phyloP scores from a whole-genome alignment of 2,888 invertebrate genomes.

The Caenorhabditis angaria region DNA sequence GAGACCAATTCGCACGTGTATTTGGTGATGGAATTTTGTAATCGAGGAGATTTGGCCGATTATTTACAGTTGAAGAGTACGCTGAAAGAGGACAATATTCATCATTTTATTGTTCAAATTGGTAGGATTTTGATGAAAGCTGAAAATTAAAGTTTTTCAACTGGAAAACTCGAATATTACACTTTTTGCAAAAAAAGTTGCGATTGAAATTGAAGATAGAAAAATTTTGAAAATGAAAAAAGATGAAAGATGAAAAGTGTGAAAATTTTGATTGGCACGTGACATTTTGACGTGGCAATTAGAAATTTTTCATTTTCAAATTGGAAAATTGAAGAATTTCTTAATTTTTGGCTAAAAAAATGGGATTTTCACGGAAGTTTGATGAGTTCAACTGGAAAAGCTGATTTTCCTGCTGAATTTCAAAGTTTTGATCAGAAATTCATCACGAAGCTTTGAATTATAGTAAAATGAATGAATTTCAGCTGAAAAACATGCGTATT shows the following conservation, averaged over 20 bases:
- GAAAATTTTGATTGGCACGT: too few relatives aligned
- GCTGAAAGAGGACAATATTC: constrained; percentile 94
- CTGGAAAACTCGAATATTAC: not conserved
- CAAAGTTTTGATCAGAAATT: too few relatives aligned
- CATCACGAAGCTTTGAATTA: too few relatives aligned
- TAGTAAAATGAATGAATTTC: too few relatives aligned
- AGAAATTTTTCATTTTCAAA: constrained; percentile 2
- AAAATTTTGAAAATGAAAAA: not conserved
- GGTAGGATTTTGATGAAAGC: constrained; percentile 78
- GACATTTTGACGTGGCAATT: too few relatives aligned
- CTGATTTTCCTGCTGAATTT: too few relatives aligned
- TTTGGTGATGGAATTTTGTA: constrained; percentile 97
- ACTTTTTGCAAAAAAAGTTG: not conserved
- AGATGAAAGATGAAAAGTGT: not conserved
- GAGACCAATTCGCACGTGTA: constrained; percentile 93
- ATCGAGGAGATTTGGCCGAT: constrained; percentile 97
- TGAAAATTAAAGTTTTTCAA: constrained; percentile 22
- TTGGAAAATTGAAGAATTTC: not conserved
- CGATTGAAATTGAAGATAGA: not conserved
- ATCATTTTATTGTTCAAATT: constrained; percentile 91
- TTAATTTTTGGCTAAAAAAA: too few relatives aligned
- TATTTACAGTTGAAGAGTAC: constrained; percentile 92
- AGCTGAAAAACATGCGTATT: too few relatives aligned
- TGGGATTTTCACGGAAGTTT: too few relatives aligned
- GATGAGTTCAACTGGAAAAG: too few relatives aligned